A percentile compares a stretch with the other conserved stretches of the same genome.
phyloP scores from a whole-genome alignment of 2,113 vertebrate species.

The Bettongia penicillata region DNA sequence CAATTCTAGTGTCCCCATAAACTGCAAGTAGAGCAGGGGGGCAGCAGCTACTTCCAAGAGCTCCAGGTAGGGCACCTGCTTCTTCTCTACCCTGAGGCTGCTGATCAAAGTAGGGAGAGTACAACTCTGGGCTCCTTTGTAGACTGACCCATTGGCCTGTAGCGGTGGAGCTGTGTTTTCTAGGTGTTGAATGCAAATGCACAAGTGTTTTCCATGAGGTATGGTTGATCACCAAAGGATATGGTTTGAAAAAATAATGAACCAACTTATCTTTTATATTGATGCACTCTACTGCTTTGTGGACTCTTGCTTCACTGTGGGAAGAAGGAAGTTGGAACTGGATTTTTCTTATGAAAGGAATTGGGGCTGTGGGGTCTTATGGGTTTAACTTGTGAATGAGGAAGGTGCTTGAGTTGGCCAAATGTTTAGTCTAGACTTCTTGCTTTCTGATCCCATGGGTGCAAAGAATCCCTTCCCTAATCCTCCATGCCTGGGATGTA shows the following conservation, averaged over 20 bases:
- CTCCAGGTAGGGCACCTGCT: background rate
- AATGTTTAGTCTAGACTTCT: conserved; percentile 24
- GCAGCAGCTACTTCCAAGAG: background rate
- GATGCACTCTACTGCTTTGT: conserved; percentile 1
- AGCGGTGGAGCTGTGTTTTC: background rate
- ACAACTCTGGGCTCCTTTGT: fast-evolving
- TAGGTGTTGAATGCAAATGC: conserved; percentile 40
- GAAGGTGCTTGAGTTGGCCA: conserved; percentile 39
- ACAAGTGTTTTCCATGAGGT: conserved; percentile 31
- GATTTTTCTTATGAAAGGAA: conserved; percentile 16
- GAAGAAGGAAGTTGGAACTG: conserved; percentile 21
- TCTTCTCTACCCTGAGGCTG: background rate
- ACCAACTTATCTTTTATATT: background rate
- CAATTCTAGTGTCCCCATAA: background rate
- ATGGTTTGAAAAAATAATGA: conserved; percentile 42
- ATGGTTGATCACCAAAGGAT: conserved; percentile 22
- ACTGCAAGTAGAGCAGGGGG: background rate
- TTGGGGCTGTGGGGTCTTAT: conserved; percentile 37
- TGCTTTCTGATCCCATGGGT: conserved; percentile 9
- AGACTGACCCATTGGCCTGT: background rate
- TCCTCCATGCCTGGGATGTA: background rate
- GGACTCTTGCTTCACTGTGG: conserved; percentile 36
- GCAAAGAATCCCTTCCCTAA: background rate
- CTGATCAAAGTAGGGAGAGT: background rate
- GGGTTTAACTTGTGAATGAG: conserved; percentile 49